phyloP scores from a whole-genome alignment of 2,888 invertebrate species.

The Drosophila paucipuncta region DNA sequence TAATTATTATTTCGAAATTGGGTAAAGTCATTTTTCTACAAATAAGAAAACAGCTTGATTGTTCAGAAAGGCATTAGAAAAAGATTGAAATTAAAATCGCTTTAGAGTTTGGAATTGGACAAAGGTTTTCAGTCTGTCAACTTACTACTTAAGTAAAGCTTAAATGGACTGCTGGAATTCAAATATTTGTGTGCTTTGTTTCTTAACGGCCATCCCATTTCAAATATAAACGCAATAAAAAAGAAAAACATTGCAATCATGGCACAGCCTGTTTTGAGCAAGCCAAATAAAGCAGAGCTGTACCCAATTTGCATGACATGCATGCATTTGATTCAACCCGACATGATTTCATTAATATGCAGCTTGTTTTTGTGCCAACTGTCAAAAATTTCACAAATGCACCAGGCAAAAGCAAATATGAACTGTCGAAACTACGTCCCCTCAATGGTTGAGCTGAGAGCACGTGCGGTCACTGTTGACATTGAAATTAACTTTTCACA shows the following conservation, averaged over 20 bases:
- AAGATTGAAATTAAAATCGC: background rate
- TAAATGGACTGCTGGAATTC: background rate
- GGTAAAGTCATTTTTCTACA: background rate
- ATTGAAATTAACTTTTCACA: constrained; percentile 24
- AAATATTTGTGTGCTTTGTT: background rate
- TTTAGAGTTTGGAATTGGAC: background rate
- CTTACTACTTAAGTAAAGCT: background rate
- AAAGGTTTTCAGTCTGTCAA: background rate
- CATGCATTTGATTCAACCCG: constrained; percentile 22
- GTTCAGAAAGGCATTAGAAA: background rate
- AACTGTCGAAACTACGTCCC: background rate
- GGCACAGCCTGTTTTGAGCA: background rate
- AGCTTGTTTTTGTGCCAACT: constrained; percentile 31
- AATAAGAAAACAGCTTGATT: background rate
- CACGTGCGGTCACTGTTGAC: constrained; percentile 36
- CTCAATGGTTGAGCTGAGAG: background rate
- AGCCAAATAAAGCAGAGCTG: background rate
- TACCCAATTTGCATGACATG: constrained; percentile 22
- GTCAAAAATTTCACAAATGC: constrained; percentile 33
- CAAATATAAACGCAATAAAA: background rate
- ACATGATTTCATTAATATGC: constrained; percentile 52
- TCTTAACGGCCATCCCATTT: background rate
- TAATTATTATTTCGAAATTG: background rate
- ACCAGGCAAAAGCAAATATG: constrained; percentile 8
- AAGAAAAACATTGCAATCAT: constrained; percentile 3